Conservation (phyloP, 92 coral and sea anemone genomes). For the Paragorgia papillata region DNA sequence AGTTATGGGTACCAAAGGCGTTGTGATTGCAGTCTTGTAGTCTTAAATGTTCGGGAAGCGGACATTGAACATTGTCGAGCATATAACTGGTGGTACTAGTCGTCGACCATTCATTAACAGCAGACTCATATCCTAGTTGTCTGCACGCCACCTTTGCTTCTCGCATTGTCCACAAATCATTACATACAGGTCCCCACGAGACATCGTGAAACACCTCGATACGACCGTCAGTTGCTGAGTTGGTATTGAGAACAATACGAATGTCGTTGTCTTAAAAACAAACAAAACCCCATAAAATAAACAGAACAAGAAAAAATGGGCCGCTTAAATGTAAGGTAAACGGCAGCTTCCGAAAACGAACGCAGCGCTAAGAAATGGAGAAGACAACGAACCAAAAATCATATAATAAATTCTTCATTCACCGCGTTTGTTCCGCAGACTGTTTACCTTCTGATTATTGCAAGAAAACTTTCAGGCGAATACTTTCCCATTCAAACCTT, state of each 20-base stretch:
- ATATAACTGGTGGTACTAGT: background rate
- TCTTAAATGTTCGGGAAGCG: background rate
- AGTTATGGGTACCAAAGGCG: background rate
- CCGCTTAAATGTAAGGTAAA: too few relatives aligned
- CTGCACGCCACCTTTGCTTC: constrained; percentile 13
- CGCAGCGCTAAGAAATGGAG: too few relatives aligned
- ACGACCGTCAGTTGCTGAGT: constrained; percentile 8
- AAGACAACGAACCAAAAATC: too few relatives aligned
- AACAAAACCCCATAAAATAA: background rate
- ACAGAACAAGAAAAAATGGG: too few relatives aligned
- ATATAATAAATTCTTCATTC: too few relatives aligned
- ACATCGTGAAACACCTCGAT: background rate
- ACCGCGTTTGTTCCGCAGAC: too few relatives aligned
- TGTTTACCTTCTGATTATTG: too few relatives aligned
- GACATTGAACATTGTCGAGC: background rate
- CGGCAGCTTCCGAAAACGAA: too few relatives aligned
- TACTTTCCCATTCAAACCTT: too few relatives aligned
- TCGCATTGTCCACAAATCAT: background rate
- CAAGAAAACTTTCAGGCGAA: too few relatives aligned
- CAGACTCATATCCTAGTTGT: constrained; percentile 12
- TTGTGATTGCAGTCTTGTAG: constrained; percentile 20
- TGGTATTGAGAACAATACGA: background rate
- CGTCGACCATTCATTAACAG: background rate
- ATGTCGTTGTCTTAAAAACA: background rate
- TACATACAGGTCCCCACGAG: constrained; percentile 17